Evolutionary conservation across 1,140 invertebrate genomes (phyloP), one percentile per base, ranked within the genome.

Genomic region (Lasioglossum baleicum): DNA sequence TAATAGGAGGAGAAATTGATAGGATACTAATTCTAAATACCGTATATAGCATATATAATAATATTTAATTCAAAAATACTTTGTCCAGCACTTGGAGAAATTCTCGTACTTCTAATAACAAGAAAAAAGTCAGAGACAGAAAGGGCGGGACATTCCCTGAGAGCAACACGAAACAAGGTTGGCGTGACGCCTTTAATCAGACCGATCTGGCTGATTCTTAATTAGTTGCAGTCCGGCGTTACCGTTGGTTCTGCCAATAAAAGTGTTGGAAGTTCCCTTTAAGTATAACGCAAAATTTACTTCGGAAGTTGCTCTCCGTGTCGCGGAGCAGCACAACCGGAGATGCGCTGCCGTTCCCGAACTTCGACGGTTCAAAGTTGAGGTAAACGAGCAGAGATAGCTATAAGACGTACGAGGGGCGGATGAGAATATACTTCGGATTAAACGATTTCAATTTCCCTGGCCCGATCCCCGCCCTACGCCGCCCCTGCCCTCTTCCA

Each of bases 371-470:
- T 77, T n/a, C 42, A 77, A 70, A 51, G 56, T 76, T 69, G 75
- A 69, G 56, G 42, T 4, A 53, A 61, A 56, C 70, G 72, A n/a
- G 66, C 56, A 35, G 61, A 65, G 69, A 79, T 73, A 58, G 76
- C 64, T 79, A 65, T 61, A 65, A 73, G 76, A 65, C 53, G 71
- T 17, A 71, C 26, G 6, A n/a, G n/a, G 26, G 20, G 6, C 20
- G 64, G 77, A 68, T 61, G 71, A 66, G 77, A 75, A 80, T 74
- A 74, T 80, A 80, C 71, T 75, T 74, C 31, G 63, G 70, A 80
- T 80, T 75, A 75, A 80, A 80, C 77, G 71, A 79, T 80, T 80
- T 75, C 77, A 65, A 80, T 80, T 80, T 75, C 71, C 71, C 64
- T 6, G 0, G 13, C 26, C 15, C 1, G 31, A 2, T 35, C 31